Conservation (phyloP, 2,888 invertebrate species). For the Blastobasis lacticolella region DNA sequence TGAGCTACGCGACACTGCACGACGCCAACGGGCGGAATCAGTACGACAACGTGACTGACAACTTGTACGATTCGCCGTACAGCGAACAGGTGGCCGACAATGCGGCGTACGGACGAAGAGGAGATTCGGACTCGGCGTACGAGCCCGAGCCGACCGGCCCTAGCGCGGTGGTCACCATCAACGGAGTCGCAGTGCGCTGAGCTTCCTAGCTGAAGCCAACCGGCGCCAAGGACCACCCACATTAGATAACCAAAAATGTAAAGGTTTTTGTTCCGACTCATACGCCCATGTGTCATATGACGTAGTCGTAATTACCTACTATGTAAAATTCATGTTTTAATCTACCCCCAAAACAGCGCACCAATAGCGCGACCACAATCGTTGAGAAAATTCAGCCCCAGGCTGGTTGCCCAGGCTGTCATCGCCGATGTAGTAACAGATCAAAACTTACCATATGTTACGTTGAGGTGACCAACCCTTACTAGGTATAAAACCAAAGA, state of each 20-base stretch:
- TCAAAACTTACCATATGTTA: neutral
- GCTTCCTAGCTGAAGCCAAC: conserved; percentile 2
- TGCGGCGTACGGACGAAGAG: conserved; percentile 55
- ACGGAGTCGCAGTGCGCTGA: conserved; percentile 90
- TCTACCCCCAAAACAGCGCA: neutral
- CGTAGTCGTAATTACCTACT: conserved; percentile 5
- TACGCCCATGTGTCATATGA: conserved; percentile 12
- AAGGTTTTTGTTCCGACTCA: neutral
- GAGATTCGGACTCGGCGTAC: conserved; percentile 70
- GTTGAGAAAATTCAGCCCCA: neutral
- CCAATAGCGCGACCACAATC: neutral
- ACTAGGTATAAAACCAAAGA: conserved; percentile 70
- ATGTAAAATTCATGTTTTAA: too few species aligned
- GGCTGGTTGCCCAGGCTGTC: neutral
- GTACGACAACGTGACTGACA: conserved; percentile 75
- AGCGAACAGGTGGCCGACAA: conserved; percentile 72
- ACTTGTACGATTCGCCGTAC: conserved; percentile 85
- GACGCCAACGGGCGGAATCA: conserved; percentile 75
- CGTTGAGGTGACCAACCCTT: conserved; percentile 52
- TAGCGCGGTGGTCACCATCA: conserved; percentile 84
- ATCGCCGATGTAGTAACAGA: neutral
- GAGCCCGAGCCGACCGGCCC: conserved; percentile 80
- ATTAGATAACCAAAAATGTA: conserved; percentile 3
- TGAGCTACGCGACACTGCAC: conserved; percentile 90
- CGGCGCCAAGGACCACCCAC: conserved; percentile 17